Conservation (phyloP, 2,888 invertebrate species). For the Drosophila niveifrons region DNA sequence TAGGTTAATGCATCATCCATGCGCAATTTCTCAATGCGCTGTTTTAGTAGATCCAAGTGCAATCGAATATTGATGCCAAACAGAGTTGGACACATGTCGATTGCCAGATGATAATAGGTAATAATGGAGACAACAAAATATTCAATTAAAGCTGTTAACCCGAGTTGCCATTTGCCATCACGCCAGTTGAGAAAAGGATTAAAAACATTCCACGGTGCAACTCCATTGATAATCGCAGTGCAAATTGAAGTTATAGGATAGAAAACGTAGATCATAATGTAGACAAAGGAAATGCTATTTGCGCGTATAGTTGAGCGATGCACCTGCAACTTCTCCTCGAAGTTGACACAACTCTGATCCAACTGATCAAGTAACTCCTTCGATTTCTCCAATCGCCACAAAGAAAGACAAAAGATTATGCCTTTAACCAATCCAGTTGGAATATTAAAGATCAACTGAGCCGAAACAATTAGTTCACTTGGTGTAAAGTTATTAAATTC, state of each 20-base stretch:
- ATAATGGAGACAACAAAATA: not conserved
- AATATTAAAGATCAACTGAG: constrained; percentile 1
- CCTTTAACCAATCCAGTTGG: not conserved
- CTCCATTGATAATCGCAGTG: not conserved
- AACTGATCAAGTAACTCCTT: constrained; percentile 1
- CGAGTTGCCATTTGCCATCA: not conserved
- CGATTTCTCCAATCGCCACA: not conserved
- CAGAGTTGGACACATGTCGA: constrained; percentile 1
- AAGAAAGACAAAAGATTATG: not conserved
- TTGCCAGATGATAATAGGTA: not conserved
- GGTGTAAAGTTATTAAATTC: constrained; percentile 9
- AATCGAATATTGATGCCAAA: not conserved
- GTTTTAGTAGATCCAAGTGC: not conserved
- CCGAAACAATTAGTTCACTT: constrained; percentile 5
- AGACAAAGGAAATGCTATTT: not conserved
- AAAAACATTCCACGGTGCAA: constrained; percentile 1
- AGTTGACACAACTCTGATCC: constrained; percentile 4
- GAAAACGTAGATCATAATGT: not conserved
- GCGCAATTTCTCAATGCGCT: constrained; percentile 7
- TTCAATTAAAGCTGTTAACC: not conserved
- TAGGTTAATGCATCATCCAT: not conserved
- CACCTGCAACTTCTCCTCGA: not conserved
- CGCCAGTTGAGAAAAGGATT: constrained; percentile 14
- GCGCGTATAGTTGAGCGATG: not conserved
- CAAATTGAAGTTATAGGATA: not conserved